Conservation (phyloP, 1,140 invertebrate species). For the Anastrepha obliqua region DNA sequence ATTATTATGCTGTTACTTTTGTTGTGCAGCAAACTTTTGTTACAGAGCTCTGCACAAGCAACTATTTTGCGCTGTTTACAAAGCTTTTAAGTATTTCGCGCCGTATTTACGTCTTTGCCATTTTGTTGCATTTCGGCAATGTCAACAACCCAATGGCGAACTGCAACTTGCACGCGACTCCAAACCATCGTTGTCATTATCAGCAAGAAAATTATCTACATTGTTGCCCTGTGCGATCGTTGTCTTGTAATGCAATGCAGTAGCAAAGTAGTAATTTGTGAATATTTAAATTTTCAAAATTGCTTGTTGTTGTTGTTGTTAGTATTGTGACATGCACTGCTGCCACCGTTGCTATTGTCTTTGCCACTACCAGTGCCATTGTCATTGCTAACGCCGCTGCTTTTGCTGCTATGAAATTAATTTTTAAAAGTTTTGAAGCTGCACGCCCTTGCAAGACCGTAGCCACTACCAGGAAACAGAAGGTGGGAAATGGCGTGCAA, state of each 20-base stretch:
- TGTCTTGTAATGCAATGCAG: not conserved
- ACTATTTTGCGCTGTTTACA: slow-evolving; percentile 47
- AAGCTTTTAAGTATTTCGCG: slow-evolving; percentile 35
- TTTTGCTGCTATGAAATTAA: slow-evolving; percentile 42
- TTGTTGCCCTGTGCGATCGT: not conserved
- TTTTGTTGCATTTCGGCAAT: slow-evolving; percentile 36
- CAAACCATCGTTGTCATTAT: not conserved
- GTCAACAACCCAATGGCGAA: slow-evolving; percentile 30
- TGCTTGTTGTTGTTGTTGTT: not conserved
- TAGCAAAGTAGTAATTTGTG: slow-evolving; percentile 15
- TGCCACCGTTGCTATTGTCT: not conserved
- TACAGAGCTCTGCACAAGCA: not conserved
- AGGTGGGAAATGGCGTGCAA: not conserved
- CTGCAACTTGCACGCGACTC: not conserved
- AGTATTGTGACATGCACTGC: not conserved
- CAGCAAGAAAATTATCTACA: not conserved
- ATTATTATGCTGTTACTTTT: slow-evolving; percentile 4
- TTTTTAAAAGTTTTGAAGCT: slow-evolving; percentile 49
- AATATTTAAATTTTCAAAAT: slow-evolving; percentile 6
- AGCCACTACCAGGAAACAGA: not conserved
- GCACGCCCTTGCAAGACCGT: not conserved
- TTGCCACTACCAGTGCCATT: not conserved
- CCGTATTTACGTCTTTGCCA: not conserved
- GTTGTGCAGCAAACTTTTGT: not conserved
- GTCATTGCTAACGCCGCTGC: slow-evolving; percentile 7